Evolutionary conservation across 2,888 invertebrate genomes (phyloP).

Genomic region (Gnatocerus cornutus): DNA sequence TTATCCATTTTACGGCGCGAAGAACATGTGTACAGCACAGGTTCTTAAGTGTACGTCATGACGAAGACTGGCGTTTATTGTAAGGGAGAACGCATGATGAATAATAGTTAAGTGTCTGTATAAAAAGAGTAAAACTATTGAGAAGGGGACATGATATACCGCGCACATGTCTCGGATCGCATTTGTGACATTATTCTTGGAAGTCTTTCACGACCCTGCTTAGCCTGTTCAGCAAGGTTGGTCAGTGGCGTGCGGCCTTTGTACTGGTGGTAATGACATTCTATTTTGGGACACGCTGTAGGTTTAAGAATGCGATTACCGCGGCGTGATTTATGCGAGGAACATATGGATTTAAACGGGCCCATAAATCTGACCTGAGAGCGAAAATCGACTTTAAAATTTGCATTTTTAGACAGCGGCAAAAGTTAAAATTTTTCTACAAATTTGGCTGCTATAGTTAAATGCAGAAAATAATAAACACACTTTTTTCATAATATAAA

Average conservation of each 20-base stretch:
- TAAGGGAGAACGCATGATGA: slow-evolving; percentile 37
- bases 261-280: background rate
- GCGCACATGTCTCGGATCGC: slow-evolving; percentile 40
- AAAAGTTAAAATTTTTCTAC: too few relatives aligned
- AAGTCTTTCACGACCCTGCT: slow-evolving; percentile 30
- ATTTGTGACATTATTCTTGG: slow-evolving; percentile 45
- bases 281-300: background rate
- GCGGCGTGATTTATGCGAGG: too few relatives aligned
- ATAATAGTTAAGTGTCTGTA: slow-evolving; percentile 42
- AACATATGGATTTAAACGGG: too few relatives aligned
- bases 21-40: background rate
- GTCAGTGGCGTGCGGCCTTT: slow-evolving; percentile 31
- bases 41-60: slow-evolving; percentile 28
- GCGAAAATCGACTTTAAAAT: too few relatives aligned
- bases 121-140: slow-evolving; percentile 38
- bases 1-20: slow-evolving; percentile 8
- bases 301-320: too few relatives aligned
- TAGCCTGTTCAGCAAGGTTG: slow-evolving; percentile 27
- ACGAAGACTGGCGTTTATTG: slow-evolving; percentile 40
- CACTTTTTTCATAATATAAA: too few relatives aligned
- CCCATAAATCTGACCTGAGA: too few relatives aligned
- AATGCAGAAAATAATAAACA: too few relatives aligned
- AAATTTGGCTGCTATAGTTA: too few relatives aligned
- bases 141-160: slow-evolving; percentile 46
- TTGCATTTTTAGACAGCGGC: too few relatives aligned